phyloP scores from a whole-genome alignment of 2,113 vertebrate genomes.

The Merops nubicus region DNA sequence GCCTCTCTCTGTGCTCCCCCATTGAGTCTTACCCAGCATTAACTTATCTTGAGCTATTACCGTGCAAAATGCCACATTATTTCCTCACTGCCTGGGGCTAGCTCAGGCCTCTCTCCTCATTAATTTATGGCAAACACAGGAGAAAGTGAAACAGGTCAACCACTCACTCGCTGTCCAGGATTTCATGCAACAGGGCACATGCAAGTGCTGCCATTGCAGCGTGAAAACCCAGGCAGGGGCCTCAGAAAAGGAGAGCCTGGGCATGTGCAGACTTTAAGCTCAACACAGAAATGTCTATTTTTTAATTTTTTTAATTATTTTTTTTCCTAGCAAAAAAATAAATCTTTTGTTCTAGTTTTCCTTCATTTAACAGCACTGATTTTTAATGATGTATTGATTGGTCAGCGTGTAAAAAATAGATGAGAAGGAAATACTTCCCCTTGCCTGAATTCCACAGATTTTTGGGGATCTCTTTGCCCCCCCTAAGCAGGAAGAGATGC shows the following conservation, averaged over 20 bases:
- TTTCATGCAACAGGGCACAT: accelerated
- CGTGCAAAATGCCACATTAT: not conserved
- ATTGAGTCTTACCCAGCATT: not conserved
- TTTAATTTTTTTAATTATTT: not conserved
- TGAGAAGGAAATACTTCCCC: not conserved
- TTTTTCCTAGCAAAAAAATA: not conserved
- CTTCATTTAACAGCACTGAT: not conserved
- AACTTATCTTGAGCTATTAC: not conserved
- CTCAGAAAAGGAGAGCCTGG: not conserved
- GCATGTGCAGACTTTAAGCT: not conserved
- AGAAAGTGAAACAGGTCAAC: not conserved
- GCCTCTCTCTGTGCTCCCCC: not conserved
- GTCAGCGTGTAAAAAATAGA: not conserved
- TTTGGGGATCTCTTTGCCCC: not conserved
- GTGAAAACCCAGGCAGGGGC: not conserved
- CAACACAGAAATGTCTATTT: not conserved
- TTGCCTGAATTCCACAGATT: not conserved
- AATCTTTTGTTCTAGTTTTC: not conserved
- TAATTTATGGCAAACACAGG: not conserved
- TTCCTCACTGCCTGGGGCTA: not conserved
- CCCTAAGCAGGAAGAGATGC: not conserved
- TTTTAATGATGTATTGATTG: not conserved
- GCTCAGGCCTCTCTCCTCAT: not conserved
- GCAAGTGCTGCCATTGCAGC: not conserved
- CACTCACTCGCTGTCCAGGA: accelerated